Base-by-base conservation (phyloP, 53 echinoderm and acorn worm species). In the Actinopyga echinites region DNA sequence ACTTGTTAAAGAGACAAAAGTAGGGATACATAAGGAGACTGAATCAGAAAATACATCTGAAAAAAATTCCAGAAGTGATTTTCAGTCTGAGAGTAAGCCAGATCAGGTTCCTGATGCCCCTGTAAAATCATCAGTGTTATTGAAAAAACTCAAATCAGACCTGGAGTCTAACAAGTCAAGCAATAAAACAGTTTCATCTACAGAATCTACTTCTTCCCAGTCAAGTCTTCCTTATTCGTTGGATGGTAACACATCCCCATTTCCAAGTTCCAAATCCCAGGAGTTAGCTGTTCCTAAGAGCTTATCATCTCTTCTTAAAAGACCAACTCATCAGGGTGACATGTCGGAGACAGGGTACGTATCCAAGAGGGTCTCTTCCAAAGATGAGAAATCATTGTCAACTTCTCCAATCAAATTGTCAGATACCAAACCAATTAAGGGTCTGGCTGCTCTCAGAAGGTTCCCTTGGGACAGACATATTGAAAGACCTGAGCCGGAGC, bases 111-210 rank as follows among this genome's bases (percentile, higher is more conserved):
- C 13, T 49, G 49, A 15, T 49, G 17, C 17, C 17, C 49, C 12
- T 62, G 62, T 2, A 30, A 44, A 25, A 30, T 77, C 77, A 30
- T 23, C 77, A 10, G 5, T 56, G 2, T 31, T 77, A n/a, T 54
- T 77, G 28, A 29, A 49, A 55, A 77, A 77, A 56, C 77, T 77
- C 54, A 77, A 77, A 77, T 45, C 77, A 30, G 77, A 77, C 26
- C 4, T 77, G 3, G 30, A 75, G 11, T 52, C 54, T 52, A 77
- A 30, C 26, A 77, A 17, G 13, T 5, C 23, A 24, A 29, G 44
- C n/a, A 77, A 9, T 77, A 30, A 62, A 62, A 29, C 62, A 29
- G 13, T 29, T 26, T 5, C 26, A 62, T 24, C 62, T 17, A 62
- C 62, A 0, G 62, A 25, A 0, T 19, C 17, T 10, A 22, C 77